These are phyloP conservation scores for Onthophagus sagittarius DNA, from an alignment of 2,888 invertebrate genomes.

Conservation along the genomic window DNA sequence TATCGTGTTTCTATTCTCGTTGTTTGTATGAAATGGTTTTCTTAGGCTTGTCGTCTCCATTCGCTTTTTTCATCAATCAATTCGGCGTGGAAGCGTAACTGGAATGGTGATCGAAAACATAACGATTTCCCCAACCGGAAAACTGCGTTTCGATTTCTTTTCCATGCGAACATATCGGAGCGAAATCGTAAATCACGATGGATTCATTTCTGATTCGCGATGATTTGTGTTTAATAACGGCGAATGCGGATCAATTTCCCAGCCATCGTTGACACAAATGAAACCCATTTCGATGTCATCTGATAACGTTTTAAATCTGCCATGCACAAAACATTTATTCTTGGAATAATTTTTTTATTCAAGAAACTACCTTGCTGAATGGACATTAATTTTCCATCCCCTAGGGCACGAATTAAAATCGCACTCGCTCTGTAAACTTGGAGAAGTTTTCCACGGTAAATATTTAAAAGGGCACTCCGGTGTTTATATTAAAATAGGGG, in stretches of 20 bases:
- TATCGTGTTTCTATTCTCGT: no score
- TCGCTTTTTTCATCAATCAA: neutral
- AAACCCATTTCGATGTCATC: neutral
- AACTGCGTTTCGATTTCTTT: neutral
- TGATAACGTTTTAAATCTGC: neutral
- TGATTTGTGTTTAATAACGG: slow-evolving; percentile 11
- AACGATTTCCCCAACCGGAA: neutral
- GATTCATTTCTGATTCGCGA: slow-evolving; percentile 9
- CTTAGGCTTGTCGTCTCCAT: neutral
- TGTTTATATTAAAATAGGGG: slow-evolving; percentile 3
- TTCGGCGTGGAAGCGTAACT: neutral
- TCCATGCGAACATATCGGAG: neutral
- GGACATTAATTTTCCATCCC: neutral
- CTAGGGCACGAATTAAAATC: slow-evolving; percentile 5
- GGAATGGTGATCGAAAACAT: neutral
- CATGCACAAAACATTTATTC: neutral
- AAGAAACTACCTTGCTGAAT: neutral
- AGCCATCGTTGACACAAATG: neutral
- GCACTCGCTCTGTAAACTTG: neutral
- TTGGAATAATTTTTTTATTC: neutral
- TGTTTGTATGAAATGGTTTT: neutral
- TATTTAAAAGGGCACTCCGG: slow-evolving; percentile 7
- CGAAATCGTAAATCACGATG: slow-evolving; percentile 5
- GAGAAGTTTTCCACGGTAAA: neutral
- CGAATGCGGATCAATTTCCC: neutral